Evolutionary conservation across 2,888 invertebrate genomes (phyloP).

Genomic region (Spicauda simplicius): DNA sequence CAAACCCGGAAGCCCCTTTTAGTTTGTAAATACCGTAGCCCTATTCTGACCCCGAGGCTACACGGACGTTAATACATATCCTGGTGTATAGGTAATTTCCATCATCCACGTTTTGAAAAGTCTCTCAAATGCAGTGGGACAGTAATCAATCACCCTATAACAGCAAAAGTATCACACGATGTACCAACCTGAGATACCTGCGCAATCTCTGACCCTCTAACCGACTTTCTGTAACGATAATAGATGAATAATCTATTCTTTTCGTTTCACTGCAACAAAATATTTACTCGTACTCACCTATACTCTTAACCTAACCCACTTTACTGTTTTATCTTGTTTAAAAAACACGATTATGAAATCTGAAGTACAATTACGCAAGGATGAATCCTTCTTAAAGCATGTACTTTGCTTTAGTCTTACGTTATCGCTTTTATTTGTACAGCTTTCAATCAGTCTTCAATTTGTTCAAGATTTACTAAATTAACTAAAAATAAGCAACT

Average conservation of each 20-base stretch:
- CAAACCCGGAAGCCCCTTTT: too few species aligned
- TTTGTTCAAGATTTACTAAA: too few species aligned
- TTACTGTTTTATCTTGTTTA: background rate
- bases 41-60: too few species aligned
- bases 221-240: constrained; percentile 1
- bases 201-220: constrained; percentile 3
- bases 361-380: background rate
- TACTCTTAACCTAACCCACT: background rate
- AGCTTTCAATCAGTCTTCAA: background rate
- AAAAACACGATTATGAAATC: constrained; percentile 1
- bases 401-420: background rate
- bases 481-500: too few species aligned
- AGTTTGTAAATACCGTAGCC: too few species aligned
- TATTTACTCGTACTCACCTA: background rate
- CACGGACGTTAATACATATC: too few species aligned
- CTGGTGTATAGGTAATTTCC: too few species aligned
- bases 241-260: background rate
- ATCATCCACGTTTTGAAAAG: too few species aligned
- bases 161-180: background rate
- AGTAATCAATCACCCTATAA: too few species aligned
- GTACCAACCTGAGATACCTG: background rate
- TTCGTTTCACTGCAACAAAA: constrained; percentile 1
- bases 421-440: background rate
- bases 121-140: too few species aligned
- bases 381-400: background rate